Evolutionary conservation across 2,113 vertebrate genomes (phyloP).

Genomic region (Raja brachyura): DNA sequence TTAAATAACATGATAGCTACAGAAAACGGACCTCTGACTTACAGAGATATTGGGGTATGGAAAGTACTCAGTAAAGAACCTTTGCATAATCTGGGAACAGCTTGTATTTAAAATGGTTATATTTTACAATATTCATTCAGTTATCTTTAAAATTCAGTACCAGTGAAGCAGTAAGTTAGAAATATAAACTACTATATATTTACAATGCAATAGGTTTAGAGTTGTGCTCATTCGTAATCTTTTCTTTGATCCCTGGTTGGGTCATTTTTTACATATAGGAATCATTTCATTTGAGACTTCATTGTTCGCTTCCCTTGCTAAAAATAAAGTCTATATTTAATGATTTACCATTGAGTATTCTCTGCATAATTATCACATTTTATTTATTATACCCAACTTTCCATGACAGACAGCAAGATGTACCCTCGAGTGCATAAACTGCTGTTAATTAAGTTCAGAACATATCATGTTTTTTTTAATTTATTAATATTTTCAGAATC

Average conservation of each 20-base stretch:
- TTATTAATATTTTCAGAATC: too few species aligned
- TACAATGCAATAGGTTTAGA: not conserved
- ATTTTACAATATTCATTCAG: not conserved
- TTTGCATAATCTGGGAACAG: too few species aligned
- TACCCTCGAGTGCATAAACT: not conserved
- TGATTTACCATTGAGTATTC: not conserved
- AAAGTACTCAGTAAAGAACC: too few species aligned
- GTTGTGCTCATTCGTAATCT: not conserved
- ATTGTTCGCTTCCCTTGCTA: not conserved
- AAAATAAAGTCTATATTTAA: not conserved
- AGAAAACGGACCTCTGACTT: too few species aligned
- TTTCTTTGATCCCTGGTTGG: not conserved
- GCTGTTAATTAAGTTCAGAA: conserved; percentile 7
- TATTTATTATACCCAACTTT: not conserved
- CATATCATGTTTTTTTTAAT: not conserved
- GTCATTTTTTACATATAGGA: not conserved
- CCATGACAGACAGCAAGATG: not conserved
- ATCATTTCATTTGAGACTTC: not conserved
- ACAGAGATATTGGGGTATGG: too few species aligned
- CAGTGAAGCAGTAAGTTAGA: not conserved
- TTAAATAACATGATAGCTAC: too few species aligned
- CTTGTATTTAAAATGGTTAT: not conserved
- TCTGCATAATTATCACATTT: not conserved
- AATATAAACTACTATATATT: not conserved
- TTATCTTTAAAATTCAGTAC: not conserved